These are phyloP conservation scores for Parazoanthus atlanticus DNA, from an alignment of 92 coral and sea anemone genomes.

Conservation along the genomic window DNA sequence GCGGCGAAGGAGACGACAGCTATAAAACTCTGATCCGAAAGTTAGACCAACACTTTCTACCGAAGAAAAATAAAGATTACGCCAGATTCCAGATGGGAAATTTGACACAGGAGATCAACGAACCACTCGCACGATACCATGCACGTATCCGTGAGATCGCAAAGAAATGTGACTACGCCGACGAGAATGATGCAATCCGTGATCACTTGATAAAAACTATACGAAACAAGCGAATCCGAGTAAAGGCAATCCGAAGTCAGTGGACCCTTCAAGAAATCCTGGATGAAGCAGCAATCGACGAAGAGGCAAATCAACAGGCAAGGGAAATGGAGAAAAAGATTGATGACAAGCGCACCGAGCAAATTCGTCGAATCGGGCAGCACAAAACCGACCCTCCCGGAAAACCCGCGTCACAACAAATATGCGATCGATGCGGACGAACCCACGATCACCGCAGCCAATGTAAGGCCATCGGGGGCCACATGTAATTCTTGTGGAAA, in stretches of 20 bases:
- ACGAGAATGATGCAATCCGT: slow-evolving; percentile 45
- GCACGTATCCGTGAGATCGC: slow-evolving; percentile 43
- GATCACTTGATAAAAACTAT: slow-evolving; percentile 51
- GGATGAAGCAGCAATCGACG: slow-evolving; percentile 36
- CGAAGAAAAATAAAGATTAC: slow-evolving; percentile 34
- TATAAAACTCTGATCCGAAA: slow-evolving; percentile 40
- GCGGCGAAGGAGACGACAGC: slow-evolving; percentile 29
- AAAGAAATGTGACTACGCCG: slow-evolving; percentile 43
- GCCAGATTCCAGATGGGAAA: slow-evolving; percentile 42
- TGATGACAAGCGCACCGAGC: slow-evolving; percentile 25
- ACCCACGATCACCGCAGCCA: slow-evolving; percentile 14
- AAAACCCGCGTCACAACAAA: not conserved
- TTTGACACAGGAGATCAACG: slow-evolving; percentile 15
- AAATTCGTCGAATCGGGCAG: not conserved
- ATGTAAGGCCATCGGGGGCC: slow-evolving; percentile 42
- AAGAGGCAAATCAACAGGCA: slow-evolving; percentile 36
- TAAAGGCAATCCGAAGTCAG: slow-evolving; percentile 20
- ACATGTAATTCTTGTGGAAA: slow-evolving; percentile 38
- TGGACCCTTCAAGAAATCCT: slow-evolving; percentile 42
- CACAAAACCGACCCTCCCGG: slow-evolving; percentile 16
- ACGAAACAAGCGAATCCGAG: slow-evolving; percentile 25
- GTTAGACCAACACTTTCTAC: slow-evolving; percentile 55
- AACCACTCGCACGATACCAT: slow-evolving; percentile 36
- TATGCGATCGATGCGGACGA: not conserved
- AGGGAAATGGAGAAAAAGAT: slow-evolving; percentile 40